Evolutionary conservation across 1,140 invertebrate genomes (phyloP), one percentile per base, ranked within the genome.

Genomic region (Papilio aristodemus): DNA sequence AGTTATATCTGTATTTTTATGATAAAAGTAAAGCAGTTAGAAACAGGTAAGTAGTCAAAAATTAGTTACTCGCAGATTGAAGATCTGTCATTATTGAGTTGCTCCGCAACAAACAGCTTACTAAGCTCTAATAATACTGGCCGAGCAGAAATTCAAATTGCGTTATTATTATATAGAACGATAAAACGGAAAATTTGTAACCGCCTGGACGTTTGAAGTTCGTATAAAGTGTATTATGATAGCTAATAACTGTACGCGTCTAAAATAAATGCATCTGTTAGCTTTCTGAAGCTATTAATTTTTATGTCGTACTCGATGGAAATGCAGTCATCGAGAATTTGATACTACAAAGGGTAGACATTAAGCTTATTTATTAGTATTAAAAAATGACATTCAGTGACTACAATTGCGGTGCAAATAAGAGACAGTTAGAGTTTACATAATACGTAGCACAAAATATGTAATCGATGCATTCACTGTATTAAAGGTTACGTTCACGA

Each of bases 161-260:
- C 3, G 11, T 25, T 25, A 54, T 54, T 54, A 54, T n/a, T n/a
- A n/a, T n/a, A n/a, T 10, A 54, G 1, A 54, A 54, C 46, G 19
- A 22, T 54, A 54, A 54, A 54, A 25, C 1, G 46, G 17, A 32
- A 32, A 32, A 54, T 54, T 54, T 54, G 46, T 54, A 54, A 54
- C 46, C 46, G 19, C 19, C 22, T 54, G 11, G 9, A 9, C 11
- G 46, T 54, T 54, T 54, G 46, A 54, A 22, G 46, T 54, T 54
- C 19, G 46, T 22, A 22, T 25, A 54, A 22, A 22, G 46, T 54
- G 19, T 54, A 50, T 50, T 22, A 22, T 10, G 19, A 22, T 0
- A 17, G 19, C 19, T 25, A 25, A 54, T 54, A 50, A 50, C 43
- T 41, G 13, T 3, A 50, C 27, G 19, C 46, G 19, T 17, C 19